Evolutionary conservation across 2,888 invertebrate species (phyloP).

Genomic region (Drymonia ruficornis): DNA sequence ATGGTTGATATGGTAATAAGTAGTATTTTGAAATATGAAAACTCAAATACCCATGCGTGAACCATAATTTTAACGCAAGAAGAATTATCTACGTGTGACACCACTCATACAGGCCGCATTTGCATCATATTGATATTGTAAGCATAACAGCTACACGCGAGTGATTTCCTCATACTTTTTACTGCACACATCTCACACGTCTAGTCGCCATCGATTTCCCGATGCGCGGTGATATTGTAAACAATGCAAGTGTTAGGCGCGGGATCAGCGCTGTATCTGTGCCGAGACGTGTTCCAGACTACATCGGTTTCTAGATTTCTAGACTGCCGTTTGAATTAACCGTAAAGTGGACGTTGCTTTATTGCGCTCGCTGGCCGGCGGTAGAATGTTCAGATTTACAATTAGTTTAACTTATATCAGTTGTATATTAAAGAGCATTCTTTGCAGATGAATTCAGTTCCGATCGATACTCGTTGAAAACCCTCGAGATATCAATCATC

Average conservation of each 20-base stretch:
- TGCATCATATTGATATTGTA: too few species aligned
- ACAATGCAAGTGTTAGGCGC: constrained; percentile 17
- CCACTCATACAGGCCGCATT: neutral
- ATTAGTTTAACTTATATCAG: neutral
- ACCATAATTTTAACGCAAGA: too few species aligned
- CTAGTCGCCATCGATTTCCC: neutral
- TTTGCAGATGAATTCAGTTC: too few species aligned
- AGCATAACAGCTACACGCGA: neutral
- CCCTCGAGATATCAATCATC: too few species aligned
- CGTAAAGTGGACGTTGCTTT: constrained; percentile 44
- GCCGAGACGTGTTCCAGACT: constrained; percentile 55
- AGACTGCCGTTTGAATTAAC: constrained; percentile 56
- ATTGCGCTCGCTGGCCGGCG: constrained; percentile 19
- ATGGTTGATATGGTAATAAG: too few species aligned
- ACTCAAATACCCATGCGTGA: too few species aligned
- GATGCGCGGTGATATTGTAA: constrained; percentile 11
- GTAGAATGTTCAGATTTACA: neutral
- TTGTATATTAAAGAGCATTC: too few species aligned
- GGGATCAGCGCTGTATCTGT: constrained; percentile 36
- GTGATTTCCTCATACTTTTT: neutral
- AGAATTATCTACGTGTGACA: too few species aligned
- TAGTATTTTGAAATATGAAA: too few species aligned
- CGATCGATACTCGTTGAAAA: too few species aligned
- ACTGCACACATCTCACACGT: neutral
- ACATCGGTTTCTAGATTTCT: constrained; percentile 67